These are phyloP conservation scores for Apodemus agrarius DNA, from an alignment of 2,797 vertebrate species.

Conservation along the genomic window DNA sequence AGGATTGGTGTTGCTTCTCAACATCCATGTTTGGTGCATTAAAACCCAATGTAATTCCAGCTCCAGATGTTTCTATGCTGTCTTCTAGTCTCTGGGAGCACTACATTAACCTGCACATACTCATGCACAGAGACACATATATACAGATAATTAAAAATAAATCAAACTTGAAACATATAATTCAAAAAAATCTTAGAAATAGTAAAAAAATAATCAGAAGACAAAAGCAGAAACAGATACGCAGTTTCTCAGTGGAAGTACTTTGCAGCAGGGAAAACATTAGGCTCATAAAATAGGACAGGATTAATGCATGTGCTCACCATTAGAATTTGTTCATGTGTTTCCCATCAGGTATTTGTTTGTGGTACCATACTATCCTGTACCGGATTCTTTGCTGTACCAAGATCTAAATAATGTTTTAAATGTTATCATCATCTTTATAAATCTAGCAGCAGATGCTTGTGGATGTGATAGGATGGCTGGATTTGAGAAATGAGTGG, in stretches of 20 bases:
- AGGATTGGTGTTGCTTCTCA: not conserved
- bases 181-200: constrained; percentile 5
- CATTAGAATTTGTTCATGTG: not conserved
- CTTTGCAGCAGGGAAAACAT: not conserved
- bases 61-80: too few relatives aligned
- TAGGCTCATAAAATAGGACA: not conserved
- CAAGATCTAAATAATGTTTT: not conserved
- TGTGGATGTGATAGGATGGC: not conserved
- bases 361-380: not conserved
- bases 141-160: not conserved
- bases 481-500: not conserved
- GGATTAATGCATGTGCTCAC: not conserved
- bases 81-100: not conserved
- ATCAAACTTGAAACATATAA: not conserved
- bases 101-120: not conserved
- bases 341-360: constrained; percentile 4
- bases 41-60: not conserved
- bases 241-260: not conserved
- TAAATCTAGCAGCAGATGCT: not conserved
- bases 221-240: not conserved
- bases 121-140: not conserved
- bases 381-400: not conserved
- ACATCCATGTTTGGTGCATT: not conserved
- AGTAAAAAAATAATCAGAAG: not conserved
- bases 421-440: not conserved